Evolutionary conservation across 2,797 vertebrate genomes (phyloP).

Genomic region (Ctenochaetus hawaiiensis): DNA sequence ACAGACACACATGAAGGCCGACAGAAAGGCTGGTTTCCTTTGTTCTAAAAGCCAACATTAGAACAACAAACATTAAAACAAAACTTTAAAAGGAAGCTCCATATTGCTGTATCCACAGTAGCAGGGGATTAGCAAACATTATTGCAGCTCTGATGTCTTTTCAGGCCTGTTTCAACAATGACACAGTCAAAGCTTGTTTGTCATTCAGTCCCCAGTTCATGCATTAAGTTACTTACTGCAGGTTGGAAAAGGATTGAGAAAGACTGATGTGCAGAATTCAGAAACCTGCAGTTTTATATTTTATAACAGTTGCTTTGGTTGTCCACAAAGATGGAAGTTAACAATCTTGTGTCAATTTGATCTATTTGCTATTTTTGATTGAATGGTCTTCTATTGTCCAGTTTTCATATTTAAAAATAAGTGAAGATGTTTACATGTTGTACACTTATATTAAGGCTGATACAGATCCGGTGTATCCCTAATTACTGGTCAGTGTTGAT

Average conservation of each 20-base stretch:
- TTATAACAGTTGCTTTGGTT: not conserved
- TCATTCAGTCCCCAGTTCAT: not conserved
- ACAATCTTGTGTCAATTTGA: not conserved
- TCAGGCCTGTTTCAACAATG: not conserved
- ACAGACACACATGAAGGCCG: not conserved
- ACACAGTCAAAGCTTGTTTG: not conserved
- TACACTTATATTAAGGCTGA: not conserved
- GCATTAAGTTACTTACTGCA: not conserved
- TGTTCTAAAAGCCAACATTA: not conserved
- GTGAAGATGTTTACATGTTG: not conserved
- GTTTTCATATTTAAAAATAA: not conserved
- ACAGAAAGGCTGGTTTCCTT: conserved; percentile 17
- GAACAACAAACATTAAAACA: conserved; percentile 9
- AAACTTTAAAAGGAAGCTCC: not conserved
- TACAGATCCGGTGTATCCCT: not conserved
- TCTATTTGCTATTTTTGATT: too few relatives aligned
- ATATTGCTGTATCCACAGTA: not conserved
- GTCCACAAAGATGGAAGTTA: not conserved
- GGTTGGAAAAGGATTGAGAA: conserved; percentile 2
- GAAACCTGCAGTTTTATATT: conserved; percentile 9
- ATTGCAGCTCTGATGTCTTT: not conserved
- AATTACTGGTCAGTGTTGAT: not conserved
- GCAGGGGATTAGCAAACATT: conserved; percentile 19
- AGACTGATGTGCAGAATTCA: not conserved
- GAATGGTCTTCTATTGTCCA: not conserved